phyloP scores from a whole-genome alignment of 2,888 invertebrate genomes.

The Oscheius sp. region DNA sequence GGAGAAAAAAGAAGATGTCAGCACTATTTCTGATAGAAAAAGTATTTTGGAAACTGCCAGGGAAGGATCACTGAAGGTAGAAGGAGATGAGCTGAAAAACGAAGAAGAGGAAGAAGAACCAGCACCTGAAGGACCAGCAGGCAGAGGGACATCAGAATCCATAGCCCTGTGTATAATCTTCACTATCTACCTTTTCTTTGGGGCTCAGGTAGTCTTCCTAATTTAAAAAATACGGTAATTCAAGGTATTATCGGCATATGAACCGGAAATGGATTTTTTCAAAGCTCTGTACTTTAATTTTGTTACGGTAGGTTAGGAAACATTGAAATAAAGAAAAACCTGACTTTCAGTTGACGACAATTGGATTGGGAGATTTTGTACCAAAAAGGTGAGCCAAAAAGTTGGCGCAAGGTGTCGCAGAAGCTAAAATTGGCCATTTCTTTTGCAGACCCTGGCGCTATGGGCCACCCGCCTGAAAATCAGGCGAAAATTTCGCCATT shows the following conservation, averaged over 20 bases:
- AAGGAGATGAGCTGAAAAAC: constrained; percentile 38
- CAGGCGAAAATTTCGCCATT: too few species aligned
- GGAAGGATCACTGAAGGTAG: constrained; percentile 38
- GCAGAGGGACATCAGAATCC: constrained; percentile 57
- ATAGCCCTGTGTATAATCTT: constrained; percentile 61
- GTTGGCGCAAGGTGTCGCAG: too few species aligned
- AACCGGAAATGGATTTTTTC: constrained; percentile 71
- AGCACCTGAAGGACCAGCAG: neutral
- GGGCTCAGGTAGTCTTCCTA: constrained; percentile 51
- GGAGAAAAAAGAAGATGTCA: neutral
- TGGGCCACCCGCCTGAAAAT: too few species aligned
- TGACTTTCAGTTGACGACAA: too few species aligned
- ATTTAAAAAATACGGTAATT: neutral
- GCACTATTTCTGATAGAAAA: constrained; percentile 27
- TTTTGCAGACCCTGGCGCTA: too few species aligned
- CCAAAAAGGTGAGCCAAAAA: constrained; percentile 66
- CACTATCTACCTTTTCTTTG: constrained; percentile 61
- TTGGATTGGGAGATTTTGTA: constrained; percentile 69
- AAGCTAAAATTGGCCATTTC: too few species aligned
- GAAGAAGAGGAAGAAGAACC: constrained; percentile 33
- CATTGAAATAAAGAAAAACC: too few species aligned
- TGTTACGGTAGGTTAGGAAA: constrained; percentile 67
- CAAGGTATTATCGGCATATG: constrained; percentile 63
- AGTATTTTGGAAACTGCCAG: constrained; percentile 42
- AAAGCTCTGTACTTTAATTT: constrained; percentile 71